These are phyloP conservation scores for Peromyscus polionotus DNA, from an alignment of 2,113 vertebrate genomes.

Conservation along the genomic window DNA sequence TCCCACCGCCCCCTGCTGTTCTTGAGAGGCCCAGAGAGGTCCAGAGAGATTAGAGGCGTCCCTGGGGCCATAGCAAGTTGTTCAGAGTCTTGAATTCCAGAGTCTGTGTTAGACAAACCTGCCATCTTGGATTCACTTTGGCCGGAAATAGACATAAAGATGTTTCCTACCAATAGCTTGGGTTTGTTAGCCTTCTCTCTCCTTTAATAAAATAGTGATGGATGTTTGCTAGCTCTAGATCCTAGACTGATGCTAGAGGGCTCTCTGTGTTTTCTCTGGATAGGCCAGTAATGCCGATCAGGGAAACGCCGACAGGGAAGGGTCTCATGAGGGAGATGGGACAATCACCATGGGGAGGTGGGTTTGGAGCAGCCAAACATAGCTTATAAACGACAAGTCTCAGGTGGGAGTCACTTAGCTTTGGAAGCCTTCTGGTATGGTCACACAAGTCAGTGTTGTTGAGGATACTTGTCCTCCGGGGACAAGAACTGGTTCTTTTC, in stretches of 20 bases:
- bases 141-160: conserved; percentile 6
- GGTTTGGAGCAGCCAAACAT: neutral
- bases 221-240: neutral
- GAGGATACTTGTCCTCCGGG: conserved; percentile 6
- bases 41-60: neutral
- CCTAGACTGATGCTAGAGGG: neutral
- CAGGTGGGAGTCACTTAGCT: neutral
- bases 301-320: neutral
- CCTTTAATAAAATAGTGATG: neutral
- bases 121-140: conserved; percentile 13
- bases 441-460: neutral
- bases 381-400: neutral
- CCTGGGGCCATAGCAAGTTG: neutral
- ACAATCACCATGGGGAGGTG: neutral
- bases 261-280: neutral
- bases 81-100: neutral
- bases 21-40: neutral
- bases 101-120: neutral
- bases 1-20: neutral
- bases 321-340: neutral
- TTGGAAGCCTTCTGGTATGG: neutral
- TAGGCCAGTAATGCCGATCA: neutral
- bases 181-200: neutral
- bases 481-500: neutral
- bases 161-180: neutral